Base-by-base conservation (phyloP, 2,113 vertebrate genomes). In the Cyanistes caeruleus region DNA sequence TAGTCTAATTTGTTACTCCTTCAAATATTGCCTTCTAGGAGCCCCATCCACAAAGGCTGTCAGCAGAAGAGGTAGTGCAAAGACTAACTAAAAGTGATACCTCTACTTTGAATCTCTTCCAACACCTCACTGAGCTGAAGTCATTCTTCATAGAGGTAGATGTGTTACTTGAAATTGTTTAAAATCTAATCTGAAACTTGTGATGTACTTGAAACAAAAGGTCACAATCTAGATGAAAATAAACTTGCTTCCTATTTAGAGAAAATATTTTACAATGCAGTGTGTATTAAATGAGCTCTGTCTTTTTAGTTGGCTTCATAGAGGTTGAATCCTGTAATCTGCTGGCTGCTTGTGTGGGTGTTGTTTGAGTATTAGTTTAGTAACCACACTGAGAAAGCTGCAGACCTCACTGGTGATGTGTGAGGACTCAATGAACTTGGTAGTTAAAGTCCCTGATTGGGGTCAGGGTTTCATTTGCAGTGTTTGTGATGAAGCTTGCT, bases 81-180 rank as follows among this genome's bases (percentile, higher is more conserved):
- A 99, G 98, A 94, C 99, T 98, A 70, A 97, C 98, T 84, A 98
- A 97, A 95, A 97, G 98, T 44, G 99, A 99, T 92, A 98, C 97
- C 3, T 98, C 98, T 96, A 98, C 98, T 52, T 94, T 99, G 84
- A 99, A 97, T 97, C 96, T 99, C 87, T 99, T 99, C 48, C 98
- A 99, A 58, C 98, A 99, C 90, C 98, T 99, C 87, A 93, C 98
- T 48, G 98, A 99, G 87, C 98, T 99, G 89, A 99, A 99, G 94
- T 99, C 99, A 35, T 99, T 99, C 98, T 99, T 99, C 83, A 98
- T 99, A 77, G 99, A 99, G 99, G 99, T 99, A 98, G 37, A 51
- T 64, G 21, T 68, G 15, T 84, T 96, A 52, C 59, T 85, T 84
- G 24, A 73, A 88, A 55, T 23, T 62, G 4, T 76, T 79, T 83